phyloP scores from a whole-genome alignment of 2,888 invertebrate genomes.

The Cerastis rubricosa region DNA sequence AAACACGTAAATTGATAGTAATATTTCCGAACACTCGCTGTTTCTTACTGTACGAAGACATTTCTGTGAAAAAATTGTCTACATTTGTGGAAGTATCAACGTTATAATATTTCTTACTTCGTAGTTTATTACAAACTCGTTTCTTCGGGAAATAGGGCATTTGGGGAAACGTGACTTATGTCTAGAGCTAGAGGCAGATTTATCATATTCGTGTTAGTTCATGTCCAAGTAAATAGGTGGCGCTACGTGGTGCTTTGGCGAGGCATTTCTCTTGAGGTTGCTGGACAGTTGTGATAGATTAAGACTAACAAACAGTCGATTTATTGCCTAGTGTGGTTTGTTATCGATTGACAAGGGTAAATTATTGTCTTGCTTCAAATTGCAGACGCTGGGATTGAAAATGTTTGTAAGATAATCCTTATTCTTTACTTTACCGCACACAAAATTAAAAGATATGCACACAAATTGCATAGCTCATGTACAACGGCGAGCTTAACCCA shows the following conservation, averaged over 20 bases:
- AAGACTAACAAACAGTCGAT: constrained; percentile 7
- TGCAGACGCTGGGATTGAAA: not conserved
- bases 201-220: constrained; percentile 46
- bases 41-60: too few relatives aligned
- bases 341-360: not conserved
- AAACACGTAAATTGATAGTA: not conserved
- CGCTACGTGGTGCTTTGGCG: constrained; percentile 40
- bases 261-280: constrained; percentile 16
- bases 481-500: too few relatives aligned
- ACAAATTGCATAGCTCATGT: too few relatives aligned
- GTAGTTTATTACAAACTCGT: constrained; percentile 13
- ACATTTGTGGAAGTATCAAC: constrained; percentile 15
- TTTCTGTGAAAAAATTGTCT: constrained; percentile 4
- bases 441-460: too few relatives aligned
- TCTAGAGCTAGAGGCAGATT: constrained; percentile 13
- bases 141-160: constrained; percentile 35
- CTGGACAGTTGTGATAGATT: constrained; percentile 31
- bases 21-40: not conserved
- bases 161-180: constrained; percentile 26
- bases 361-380: not conserved
- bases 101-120: constrained; percentile 23
- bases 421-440: too few relatives aligned
- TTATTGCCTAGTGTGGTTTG: not conserved
- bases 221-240: constrained; percentile 34
- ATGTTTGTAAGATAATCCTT: not conserved